phyloP scores from a whole-genome alignment of 2,113 vertebrate species.

The Cathartes aura region DNA sequence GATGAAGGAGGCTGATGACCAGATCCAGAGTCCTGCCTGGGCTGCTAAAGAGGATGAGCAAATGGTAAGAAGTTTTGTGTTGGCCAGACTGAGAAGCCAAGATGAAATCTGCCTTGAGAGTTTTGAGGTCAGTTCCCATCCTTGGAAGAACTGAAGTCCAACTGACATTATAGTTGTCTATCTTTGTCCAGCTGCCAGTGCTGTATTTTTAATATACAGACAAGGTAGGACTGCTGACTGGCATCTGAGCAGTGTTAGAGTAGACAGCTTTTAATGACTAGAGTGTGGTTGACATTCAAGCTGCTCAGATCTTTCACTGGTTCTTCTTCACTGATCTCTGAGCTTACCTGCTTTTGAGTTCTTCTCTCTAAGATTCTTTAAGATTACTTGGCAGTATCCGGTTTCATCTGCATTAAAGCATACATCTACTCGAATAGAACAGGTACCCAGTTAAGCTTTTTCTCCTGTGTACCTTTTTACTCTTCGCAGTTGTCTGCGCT shows the following conservation, averaged over 20 bases:
- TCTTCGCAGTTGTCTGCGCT: neutral
- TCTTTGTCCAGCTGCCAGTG: neutral
- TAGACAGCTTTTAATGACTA: neutral
- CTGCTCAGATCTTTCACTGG: neutral
- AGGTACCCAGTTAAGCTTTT: neutral
- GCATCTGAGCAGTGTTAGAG: neutral
- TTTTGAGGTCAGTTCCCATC: neutral
- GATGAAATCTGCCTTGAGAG: neutral
- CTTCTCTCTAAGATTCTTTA: neutral
- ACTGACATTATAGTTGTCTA: neutral
- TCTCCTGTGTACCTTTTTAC: neutral
- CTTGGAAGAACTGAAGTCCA: neutral
- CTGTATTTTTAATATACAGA: neutral
- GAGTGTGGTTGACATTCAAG: neutral
- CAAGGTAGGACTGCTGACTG: neutral
- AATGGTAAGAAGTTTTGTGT: slow-evolving; percentile 84
- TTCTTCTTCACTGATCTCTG: neutral
- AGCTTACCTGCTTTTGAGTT: neutral
- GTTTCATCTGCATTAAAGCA: neutral
- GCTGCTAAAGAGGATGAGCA: slow-evolving; percentile 89
- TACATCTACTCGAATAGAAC: neutral
- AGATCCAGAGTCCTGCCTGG: slow-evolving; percentile 76
- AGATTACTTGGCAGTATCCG: neutral
- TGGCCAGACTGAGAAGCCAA: neutral
- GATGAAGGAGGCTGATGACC: slow-evolving; percentile 79